phyloP scores from a whole-genome alignment of 2,797 vertebrate species.

The Coracias cyanogaster region DNA sequence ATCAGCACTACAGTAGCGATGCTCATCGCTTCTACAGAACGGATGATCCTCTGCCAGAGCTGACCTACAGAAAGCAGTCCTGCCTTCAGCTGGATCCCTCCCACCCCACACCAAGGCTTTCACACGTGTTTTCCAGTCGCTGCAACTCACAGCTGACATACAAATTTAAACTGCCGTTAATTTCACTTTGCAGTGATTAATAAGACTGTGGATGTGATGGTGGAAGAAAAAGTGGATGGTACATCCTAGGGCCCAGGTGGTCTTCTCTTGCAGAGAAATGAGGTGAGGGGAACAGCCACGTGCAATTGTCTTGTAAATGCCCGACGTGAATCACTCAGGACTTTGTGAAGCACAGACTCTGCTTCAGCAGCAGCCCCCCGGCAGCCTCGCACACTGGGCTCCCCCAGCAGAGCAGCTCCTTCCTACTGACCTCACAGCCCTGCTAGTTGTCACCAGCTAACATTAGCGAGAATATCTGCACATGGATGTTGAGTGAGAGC shows the following conservation, averaged over 20 bases:
- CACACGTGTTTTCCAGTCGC: accelerated
- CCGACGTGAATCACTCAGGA: neutral
- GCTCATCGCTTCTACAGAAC: neutral
- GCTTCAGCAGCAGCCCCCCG: accelerated
- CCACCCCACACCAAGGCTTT: neutral
- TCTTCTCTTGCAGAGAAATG: neutral
- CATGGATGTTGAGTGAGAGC: neutral
- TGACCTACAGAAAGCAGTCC: neutral
- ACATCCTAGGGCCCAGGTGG: neutral
- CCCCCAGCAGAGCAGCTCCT: accelerated
- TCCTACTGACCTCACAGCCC: neutral
- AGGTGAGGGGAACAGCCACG: neutral
- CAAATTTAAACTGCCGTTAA: neutral
- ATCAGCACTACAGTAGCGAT: neutral
- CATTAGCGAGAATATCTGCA: neutral
- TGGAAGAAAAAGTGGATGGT: neutral
- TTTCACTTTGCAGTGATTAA: accelerated
- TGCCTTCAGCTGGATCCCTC: neutral
- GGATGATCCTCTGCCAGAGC: neutral
- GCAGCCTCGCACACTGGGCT: neutral
- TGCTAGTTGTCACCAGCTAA: neutral
- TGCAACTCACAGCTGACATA: neutral
- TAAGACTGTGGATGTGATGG: neutral
- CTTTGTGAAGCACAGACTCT: neutral
- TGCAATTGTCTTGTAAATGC: neutral